Percentiles rank a stretch among this genome's conserved stretches.
Conservation (phyloP, 1,140 invertebrate genomes). For the Meloidogyne floridensis region DNA sequence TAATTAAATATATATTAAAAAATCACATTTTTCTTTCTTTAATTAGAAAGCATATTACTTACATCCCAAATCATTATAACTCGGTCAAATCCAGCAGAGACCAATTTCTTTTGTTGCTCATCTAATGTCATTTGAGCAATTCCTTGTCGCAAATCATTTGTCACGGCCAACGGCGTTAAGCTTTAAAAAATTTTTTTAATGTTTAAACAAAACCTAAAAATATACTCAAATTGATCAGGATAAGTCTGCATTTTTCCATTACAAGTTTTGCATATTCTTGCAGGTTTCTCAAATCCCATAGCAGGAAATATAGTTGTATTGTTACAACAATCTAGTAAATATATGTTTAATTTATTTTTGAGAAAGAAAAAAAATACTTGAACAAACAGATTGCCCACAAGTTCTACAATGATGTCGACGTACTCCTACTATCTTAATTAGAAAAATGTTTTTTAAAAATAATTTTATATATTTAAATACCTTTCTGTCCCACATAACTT, state of each 20-base stretch:
- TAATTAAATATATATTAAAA: background rate
- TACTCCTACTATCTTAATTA: slow-evolving; percentile 53
- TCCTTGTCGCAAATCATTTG: slow-evolving; percentile 90
- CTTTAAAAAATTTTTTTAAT: slow-evolving; percentile 68
- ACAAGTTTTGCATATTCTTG: slow-evolving; percentile 90
- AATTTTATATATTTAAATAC: slow-evolving; percentile 67
- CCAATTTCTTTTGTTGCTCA: slow-evolving; percentile 79
- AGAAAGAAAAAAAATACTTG: slow-evolving; percentile 9
- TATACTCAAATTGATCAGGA: slow-evolving; percentile 67
- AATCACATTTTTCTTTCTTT: background rate
- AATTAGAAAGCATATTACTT: slow-evolving; percentile 37
- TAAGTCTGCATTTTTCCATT: slow-evolving; percentile 68
- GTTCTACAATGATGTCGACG: slow-evolving; percentile 70
- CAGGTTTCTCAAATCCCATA: slow-evolving; percentile 97
- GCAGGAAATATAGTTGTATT: slow-evolving; percentile 83
- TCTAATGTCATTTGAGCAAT: slow-evolving; percentile 86
- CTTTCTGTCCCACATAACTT: slow-evolving; percentile 94
- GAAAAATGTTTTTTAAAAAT: background rate
- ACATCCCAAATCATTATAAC: slow-evolving; percentile 80
- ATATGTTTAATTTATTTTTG: background rate
- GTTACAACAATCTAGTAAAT: slow-evolving; percentile 78
- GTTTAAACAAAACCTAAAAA: slow-evolving; percentile 33
- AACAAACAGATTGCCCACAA: slow-evolving; percentile 89
- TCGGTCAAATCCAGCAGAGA: slow-evolving; percentile 89
- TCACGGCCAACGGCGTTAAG: slow-evolving; percentile 83